Conservation (phyloP, 2,888 invertebrate species). For the Alloplasta piceator region DNA sequence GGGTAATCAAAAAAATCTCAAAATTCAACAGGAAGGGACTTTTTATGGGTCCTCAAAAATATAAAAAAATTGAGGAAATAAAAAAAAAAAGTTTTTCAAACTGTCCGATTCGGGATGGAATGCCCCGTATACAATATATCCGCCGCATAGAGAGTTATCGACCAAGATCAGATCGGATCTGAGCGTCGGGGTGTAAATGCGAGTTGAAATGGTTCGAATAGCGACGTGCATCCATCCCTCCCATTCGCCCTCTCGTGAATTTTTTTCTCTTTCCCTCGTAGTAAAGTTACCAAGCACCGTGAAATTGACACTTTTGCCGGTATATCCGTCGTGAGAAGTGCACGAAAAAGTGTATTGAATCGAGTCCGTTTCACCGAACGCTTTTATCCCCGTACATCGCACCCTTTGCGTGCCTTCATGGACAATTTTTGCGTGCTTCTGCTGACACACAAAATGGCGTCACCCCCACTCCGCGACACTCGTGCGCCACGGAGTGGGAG, state of each 20-base stretch:
- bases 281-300: conserved; percentile 1
- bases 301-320: conserved; percentile 25
- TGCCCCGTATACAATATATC: background rate
- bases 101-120: too few relatives aligned
- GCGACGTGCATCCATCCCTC: background rate
- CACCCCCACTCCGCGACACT: too few relatives aligned
- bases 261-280: too few relatives aligned
- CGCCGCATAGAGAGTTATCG: conserved; percentile 13
- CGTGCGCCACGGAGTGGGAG: background rate
- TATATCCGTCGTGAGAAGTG: background rate
- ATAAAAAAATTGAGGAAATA: too few relatives aligned
- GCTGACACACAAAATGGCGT: too few relatives aligned
- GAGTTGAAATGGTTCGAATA: conserved; percentile 34
- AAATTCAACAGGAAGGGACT: too few relatives aligned
- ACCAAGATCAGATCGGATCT: conserved; percentile 35
- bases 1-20: too few relatives aligned
- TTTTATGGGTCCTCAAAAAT: too few relatives aligned
- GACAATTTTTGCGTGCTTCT: too few relatives aligned
- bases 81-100: too few relatives aligned
- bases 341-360: background rate
- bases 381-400: background rate
- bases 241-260: background rate
- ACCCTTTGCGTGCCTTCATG: too few relatives aligned
- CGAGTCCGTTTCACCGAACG: conserved; percentile 29
- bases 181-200: conserved; percentile 32